Base-by-base conservation (phyloP, 2,888 invertebrate species). In the Hipparchia sbordonii region DNA sequence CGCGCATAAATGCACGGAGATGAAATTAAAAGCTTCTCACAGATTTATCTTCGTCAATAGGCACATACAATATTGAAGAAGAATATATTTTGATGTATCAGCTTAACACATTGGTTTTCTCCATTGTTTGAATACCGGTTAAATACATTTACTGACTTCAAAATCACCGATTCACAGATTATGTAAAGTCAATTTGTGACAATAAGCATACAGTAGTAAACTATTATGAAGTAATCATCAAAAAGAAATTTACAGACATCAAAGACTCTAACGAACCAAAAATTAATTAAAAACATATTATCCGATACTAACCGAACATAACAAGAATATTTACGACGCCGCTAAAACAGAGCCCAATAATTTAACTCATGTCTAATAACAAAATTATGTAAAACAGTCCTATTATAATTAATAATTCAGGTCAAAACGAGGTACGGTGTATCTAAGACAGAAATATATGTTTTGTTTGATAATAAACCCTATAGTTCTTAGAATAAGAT, bases 321-420 rank as follows among this genome's bases (percentile, higher is more conserved):
- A 87, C 86, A 80, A 78, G 81, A 86, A 83, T 80, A 91, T 92
- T 91, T 92, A 92, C 82, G 90, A 90, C 81, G 85, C 91, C 89
- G 89, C 90, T 92, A 91, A 92, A 92, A 92, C 91, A 88, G 84
- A 87, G 81, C 82, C 79, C 80, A 85, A 88, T 92, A 91, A 88
- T 88, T 91, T 88, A 89, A 90, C 85, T 89, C 83, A 86, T 87
- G 85, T 85, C 84, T 90, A 90, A 92, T 92, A 90, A 89, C 89
- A 88, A 89, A 92, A 91, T 92, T 92, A 92, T 92, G 92, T 91
- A 89, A 91, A 92, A 87, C 80, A 82, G 81, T 78, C 82, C 85
- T 85, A 88, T 92, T 90, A 87, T 88, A 91, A 92, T 92, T 91
- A 92, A 90, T 92, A 91, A 91, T 92, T 90, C 82, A 82, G 87